Evolutionary conservation across 2,888 invertebrate genomes (phyloP).

Genomic region (Mesorhabditis belari): DNA sequence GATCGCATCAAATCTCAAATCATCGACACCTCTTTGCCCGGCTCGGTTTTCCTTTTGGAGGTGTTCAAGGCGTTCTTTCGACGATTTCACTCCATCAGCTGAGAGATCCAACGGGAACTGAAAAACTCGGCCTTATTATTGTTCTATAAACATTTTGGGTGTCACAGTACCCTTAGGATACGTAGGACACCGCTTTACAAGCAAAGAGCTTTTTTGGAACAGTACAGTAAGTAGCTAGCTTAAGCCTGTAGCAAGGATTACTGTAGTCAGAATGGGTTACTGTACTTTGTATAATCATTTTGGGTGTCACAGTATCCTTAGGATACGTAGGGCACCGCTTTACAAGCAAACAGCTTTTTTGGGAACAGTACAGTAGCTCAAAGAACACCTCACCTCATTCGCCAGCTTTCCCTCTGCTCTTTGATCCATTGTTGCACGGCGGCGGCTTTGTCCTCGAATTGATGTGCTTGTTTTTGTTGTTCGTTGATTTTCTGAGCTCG

Average conservation of each 20-base stretch:
- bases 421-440: slow-evolving; percentile 33
- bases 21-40: slow-evolving; percentile 21
- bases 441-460: slow-evolving; percentile 28
- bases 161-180: no score
- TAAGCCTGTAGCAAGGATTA: no score
- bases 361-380: no score
- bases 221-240: no score
- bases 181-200: no score
- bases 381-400: slow-evolving; percentile 3
- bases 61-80: neutral
- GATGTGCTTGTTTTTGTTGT: slow-evolving; percentile 24
- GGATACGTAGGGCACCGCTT: no score
- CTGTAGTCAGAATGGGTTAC: no score
- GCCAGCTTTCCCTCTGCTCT: slow-evolving; percentile 8
- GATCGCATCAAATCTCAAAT: slow-evolving; percentile 20
- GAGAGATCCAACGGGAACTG: neutral
- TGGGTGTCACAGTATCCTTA: no score
- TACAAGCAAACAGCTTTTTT: no score
- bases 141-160: no score
- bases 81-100: neutral
- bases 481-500: slow-evolving; percentile 22
- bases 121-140: slow-evolving; percentile 8
- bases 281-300: no score
- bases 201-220: no score
- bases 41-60: slow-evolving; percentile 21